These are phyloP conservation scores for Eubucco bourcierii DNA, from an alignment of 2,113 vertebrate species.

Conservation along the genomic window DNA sequence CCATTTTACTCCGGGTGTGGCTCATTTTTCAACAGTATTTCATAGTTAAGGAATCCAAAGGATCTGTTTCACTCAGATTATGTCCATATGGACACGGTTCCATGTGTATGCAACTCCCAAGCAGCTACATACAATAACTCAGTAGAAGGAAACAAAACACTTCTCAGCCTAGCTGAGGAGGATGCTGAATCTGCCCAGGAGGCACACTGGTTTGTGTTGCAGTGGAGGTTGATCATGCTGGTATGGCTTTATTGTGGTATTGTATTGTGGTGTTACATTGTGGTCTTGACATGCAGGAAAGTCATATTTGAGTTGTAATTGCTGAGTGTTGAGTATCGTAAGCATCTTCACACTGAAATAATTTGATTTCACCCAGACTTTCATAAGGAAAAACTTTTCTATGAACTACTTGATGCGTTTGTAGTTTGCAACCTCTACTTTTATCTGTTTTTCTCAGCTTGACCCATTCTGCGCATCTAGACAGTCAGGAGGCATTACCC, in stretches of 20 bases:
- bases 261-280: fast-evolving
- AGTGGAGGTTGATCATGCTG: neutral
- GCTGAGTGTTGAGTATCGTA: too few species aligned
- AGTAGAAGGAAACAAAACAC: neutral
- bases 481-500: neutral
- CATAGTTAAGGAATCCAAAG: neutral
- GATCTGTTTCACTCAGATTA: neutral
- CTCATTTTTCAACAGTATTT: neutral
- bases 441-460: neutral
- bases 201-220: neutral
- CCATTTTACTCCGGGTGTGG: neutral
- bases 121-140: neutral
- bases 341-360: neutral
- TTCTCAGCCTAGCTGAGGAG: neutral
- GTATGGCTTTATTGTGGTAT: fast-evolving
- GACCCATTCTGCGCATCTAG: neutral
- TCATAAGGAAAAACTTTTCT: neutral
- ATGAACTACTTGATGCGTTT: neutral
- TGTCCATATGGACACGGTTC: fast-evolving
- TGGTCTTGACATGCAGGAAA: neutral
- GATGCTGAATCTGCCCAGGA: neutral
- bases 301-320: neutral
- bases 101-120: fast-evolving
- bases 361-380: neutral
- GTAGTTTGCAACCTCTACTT: neutral